Base-by-base conservation (phyloP, 2,888 invertebrate species). In the Mayetiola destructor region DNA sequence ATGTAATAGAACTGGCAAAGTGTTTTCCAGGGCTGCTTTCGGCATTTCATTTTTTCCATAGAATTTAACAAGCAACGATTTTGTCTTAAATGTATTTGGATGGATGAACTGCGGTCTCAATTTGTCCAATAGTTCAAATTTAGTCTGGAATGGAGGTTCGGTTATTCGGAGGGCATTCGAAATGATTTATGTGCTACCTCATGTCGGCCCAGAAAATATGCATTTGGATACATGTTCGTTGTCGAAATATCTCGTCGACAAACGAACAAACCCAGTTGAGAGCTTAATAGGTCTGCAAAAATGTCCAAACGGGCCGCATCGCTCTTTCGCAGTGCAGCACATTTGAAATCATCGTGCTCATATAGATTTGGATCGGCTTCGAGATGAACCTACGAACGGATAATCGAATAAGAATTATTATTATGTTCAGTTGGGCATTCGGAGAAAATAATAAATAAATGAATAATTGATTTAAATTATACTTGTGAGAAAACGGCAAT, bases 401-500 rank as follows among this genome's bases (percentile, higher is more conserved):
- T n/a, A n/a, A n/a, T n/a, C n/a, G n/a, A 59, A 58, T 58, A 59
- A 56, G 58, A 56, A 59, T 56, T 56, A 40, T 40, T 59, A 35
- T 35, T 59, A 48, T 16, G n/a, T 55, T 55, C 16, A 35, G 9
- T 40, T 16, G 18, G 23, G 10, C 27, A 29, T 54, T 18, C 5
- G 32, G 12, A 57, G 10, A 12, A 42, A 20, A 32, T 30, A 8
- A 4, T 53, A 14, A 54, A 4, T 54, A 61, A 59, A 54, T 35
- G n/a, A 21, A 58, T 21, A 48, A 27, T 55, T 20, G 23, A 6
- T n/a, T 27, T 12, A 56, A 36, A 37, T 35, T 20, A 58, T 66
- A 84, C 85, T 75, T 85, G 85, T 23, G 89, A 89, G 67, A 90
- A 88, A 42, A 90, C 80, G 5, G 86, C 86, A 62, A 80, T 77